Percentiles rank a stretch among this genome's conserved stretches.
Evolutionary conservation across 1,140 invertebrate species (phyloP).

Genomic region (Lucilia sericata): DNA sequence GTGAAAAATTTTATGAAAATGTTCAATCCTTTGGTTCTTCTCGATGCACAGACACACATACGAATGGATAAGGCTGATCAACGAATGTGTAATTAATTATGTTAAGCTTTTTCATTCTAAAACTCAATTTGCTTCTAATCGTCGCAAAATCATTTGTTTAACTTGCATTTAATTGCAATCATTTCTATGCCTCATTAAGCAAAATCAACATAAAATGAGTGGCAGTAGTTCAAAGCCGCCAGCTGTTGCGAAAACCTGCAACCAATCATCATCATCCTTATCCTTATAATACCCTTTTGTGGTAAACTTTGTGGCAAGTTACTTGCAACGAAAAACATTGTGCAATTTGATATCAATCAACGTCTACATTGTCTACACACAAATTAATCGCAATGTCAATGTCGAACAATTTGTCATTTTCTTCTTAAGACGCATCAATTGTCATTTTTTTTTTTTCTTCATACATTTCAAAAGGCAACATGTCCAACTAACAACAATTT

Average conservation of each 20-base stretch:
- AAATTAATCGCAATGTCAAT: conserved; percentile 25
- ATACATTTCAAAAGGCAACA: neutral
- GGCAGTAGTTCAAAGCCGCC: neutral
- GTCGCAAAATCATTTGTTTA: too few relatives aligned
- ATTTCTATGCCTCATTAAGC: too few relatives aligned
- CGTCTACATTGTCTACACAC: conserved; percentile 17
- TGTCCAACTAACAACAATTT: neutral
- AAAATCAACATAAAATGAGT: neutral
- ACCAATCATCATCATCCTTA: neutral
- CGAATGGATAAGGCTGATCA: too few relatives aligned
- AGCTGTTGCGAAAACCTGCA: neutral
- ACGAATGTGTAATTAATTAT: too few relatives aligned
- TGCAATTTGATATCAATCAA: conserved; percentile 14
- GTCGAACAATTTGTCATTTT: conserved; percentile 26
- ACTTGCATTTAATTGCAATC: too few relatives aligned
- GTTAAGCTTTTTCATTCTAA: too few relatives aligned
- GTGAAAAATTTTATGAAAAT: too few relatives aligned
- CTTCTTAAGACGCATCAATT: conserved; percentile 26
- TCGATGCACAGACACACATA: too few relatives aligned
- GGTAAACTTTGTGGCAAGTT: neutral
- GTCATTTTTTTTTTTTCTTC: neutral
- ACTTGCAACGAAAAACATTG: neutral
- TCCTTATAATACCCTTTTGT: neutral
- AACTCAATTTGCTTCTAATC: too few relatives aligned
- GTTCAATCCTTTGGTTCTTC: too few relatives aligned